phyloP scores from a whole-genome alignment of 2,797 vertebrate genomes.

The Molothrus aeneus region DNA sequence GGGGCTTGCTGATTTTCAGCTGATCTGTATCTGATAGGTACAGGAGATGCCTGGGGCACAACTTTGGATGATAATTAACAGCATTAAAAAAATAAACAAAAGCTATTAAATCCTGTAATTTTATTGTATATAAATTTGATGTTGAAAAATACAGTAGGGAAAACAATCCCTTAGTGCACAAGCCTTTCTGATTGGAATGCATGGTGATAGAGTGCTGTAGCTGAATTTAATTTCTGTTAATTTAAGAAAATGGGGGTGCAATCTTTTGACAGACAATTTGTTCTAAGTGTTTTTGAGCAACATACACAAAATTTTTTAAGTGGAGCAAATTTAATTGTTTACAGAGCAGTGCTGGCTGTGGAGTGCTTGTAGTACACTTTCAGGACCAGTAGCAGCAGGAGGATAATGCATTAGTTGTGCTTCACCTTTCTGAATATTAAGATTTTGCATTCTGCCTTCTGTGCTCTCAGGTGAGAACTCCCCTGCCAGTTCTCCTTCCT shows the following conservation, averaged over 20 bases:
- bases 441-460: background rate
- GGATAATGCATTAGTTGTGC: background rate
- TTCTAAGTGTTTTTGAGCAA: background rate
- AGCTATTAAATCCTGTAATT: background rate
- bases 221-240: background rate
- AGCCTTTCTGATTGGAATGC: background rate
- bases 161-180: background rate
- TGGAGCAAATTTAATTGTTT: background rate
- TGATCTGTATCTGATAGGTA: background rate
- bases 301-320: background rate
- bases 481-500: background rate
- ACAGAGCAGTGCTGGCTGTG: background rate
- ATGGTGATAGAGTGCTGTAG: background rate
- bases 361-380: background rate
- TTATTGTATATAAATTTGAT: background rate
- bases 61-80: background rate
- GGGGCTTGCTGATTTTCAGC: background rate
- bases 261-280: background rate
- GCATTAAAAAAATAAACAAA: background rate
- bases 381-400: background rate
- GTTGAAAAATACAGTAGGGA: background rate
- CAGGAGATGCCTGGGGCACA: background rate
- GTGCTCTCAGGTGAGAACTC: background rate
- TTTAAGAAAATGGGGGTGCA: background rate
- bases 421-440: constrained; percentile 5